Evolutionary conservation across 2,797 vertebrate genomes (phyloP).

Genomic region (Sus cebifrons): DNA sequence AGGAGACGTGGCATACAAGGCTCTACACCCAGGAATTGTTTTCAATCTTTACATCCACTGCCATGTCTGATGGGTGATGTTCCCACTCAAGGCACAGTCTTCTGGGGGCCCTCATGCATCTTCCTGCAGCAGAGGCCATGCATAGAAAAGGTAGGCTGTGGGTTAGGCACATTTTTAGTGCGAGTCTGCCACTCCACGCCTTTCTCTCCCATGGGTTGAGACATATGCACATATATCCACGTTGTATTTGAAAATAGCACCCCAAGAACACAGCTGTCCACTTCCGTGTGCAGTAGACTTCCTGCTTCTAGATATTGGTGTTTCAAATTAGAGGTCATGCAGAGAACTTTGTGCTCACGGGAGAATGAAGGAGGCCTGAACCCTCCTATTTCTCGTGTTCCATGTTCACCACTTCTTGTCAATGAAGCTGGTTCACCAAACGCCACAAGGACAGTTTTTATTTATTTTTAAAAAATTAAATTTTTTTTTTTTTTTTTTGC

Average conservation of each 20-base stretch:
- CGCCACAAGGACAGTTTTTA: not conserved
- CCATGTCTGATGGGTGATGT: not conserved
- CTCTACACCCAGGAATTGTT: not conserved
- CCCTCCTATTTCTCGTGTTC: not conserved
- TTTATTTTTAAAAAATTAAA: too few relatives aligned
- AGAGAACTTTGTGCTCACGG: not conserved
- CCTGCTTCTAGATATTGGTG: not conserved
- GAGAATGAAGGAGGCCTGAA: not conserved
- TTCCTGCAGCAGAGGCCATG: not conserved
- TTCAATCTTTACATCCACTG: not conserved
- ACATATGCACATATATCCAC: not conserved
- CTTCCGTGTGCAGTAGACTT: not conserved
- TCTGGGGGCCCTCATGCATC: not conserved
- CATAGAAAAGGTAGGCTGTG: not conserved
- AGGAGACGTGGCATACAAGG: not conserved
- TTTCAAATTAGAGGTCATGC: not conserved
- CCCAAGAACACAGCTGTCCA: not conserved
- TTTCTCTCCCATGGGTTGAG: not conserved
- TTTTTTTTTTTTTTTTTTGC: too few relatives aligned
- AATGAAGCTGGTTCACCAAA: not conserved
- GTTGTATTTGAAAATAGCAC: not conserved
- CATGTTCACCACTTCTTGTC: not conserved
- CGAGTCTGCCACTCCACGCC: not conserved
- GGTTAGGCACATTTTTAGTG: not conserved
- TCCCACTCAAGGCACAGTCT: not conserved